These are phyloP conservation scores for Hystrix cristata DNA, from an alignment of 2,113 vertebrate genomes.

Conservation along the genomic window DNA sequence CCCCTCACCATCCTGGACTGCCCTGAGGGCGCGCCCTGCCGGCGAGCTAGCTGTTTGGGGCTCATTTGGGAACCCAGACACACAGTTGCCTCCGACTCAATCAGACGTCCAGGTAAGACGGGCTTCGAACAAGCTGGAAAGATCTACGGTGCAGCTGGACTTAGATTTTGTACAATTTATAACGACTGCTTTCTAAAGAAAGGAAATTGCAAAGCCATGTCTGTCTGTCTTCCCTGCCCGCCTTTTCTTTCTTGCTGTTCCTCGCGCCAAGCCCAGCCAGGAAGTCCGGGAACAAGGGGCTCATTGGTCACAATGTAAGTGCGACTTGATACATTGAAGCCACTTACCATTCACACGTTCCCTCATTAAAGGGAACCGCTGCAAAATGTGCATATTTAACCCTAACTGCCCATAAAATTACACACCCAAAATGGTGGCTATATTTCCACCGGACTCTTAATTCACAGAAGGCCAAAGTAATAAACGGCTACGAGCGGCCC, in stretches of 20 bases:
- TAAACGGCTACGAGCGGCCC: fast-evolving
- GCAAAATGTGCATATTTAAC: background rate
- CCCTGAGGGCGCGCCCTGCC: fast-evolving
- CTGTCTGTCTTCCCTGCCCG: no score
- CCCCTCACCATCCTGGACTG: background rate
- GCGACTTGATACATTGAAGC: background rate
- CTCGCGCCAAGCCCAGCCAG: fast-evolving
- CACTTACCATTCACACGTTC: background rate
- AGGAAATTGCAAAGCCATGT: background rate
- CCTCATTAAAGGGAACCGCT: background rate
- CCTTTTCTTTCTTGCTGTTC: fast-evolving
- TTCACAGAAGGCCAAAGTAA: fast-evolving
- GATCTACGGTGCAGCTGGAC: background rate
- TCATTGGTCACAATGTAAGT: fast-evolving
- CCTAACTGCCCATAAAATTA: background rate
- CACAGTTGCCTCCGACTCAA: fast-evolving
- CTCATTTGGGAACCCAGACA: fast-evolving
- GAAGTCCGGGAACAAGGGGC: background rate
- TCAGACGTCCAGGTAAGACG: fast-evolving
- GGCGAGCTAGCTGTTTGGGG: fast-evolving
- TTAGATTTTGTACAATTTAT: background rate
- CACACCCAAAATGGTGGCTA: background rate
- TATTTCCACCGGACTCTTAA: background rate
- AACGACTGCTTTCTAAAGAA: background rate
- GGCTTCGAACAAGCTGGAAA: fast-evolving